Evolutionary conservation across 1,140 invertebrate genomes (phyloP), one percentile per base, ranked within the genome.

Genomic region (Pygmarrhopalites habei): DNA sequence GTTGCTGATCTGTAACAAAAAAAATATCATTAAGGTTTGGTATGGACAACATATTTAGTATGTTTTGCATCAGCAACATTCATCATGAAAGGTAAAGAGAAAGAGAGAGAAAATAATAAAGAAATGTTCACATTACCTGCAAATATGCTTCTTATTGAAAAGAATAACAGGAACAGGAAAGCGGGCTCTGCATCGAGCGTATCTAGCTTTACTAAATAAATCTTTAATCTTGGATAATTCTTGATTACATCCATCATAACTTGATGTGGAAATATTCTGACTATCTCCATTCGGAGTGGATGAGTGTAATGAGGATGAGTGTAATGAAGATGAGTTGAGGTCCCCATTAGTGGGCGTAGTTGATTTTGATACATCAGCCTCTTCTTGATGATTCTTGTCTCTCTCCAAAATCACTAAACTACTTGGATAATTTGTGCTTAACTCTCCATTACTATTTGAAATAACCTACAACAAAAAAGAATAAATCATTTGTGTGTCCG

Each of bases 141-240:
- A 86, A 30, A 87, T 80, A 63, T 84, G 81, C 76, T 87, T 88
- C 51, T 86, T 86, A 63, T 86, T 83, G 72, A 82, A 88, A 49
- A 90, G 76, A 70, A 91, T 90, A 3, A 90, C 87, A 39, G 88
- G 87, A 41, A 88, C 75, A 30, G 86, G 86, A 78, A 90, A 90
- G 71, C 88, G 79, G 60, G 84, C 82, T 61, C 88, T 79, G 76
- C 87, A 89, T 67, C 86, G 77, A 25, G 81, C 82, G 72, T 79
- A 74, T 67, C 79, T 74, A 17, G 81, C 79, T 49, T 51, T 58
- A 39, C 60, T 65, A 44, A 61, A 71, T 14, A 71, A 47, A 17
- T 70, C 68, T 56, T 70, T 68, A 10, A 68, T 32, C 39, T 70
- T 69, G n/a, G 60, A 35, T 39, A 62, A 21, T 19, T 68, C 67